Evolutionary conservation across 2,113 vertebrate genomes (phyloP).

Genomic region (Aepyceros melampus): DNA sequence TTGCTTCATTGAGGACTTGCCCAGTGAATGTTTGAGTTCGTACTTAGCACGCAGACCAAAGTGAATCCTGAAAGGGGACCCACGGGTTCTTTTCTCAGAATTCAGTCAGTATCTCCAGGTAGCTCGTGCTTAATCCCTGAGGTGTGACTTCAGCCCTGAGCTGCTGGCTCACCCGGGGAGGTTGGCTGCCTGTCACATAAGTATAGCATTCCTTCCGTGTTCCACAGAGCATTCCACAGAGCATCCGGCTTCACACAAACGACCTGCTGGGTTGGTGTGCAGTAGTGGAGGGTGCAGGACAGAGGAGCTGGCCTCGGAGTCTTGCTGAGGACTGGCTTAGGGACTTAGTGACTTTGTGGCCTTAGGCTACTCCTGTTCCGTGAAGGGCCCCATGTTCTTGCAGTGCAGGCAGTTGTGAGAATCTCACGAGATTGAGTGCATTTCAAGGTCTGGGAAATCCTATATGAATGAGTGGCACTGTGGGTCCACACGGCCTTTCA

Average conservation of each 20-base stretch:
- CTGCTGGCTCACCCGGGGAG: not conserved
- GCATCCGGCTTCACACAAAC: not conserved
- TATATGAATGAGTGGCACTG: too few relatives aligned
- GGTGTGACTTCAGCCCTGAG: not conserved
- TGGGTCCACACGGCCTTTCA: not conserved
- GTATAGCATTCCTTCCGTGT: not conserved
- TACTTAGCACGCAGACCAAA: not conserved
- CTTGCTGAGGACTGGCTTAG: not conserved
- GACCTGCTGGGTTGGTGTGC: not conserved
- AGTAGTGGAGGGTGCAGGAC: not conserved
- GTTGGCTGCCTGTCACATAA: not conserved
- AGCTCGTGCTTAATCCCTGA: not conserved
- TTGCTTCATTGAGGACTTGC: not conserved
- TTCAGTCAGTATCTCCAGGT: not conserved
- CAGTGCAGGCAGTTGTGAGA: not conserved
- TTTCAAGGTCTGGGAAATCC: not conserved
- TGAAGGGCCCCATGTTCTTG: not conserved
- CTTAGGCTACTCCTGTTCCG: not conserved
- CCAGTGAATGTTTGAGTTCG: not conserved
- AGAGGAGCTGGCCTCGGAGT: not conserved
- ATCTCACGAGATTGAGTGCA: not conserved
- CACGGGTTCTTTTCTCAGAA: not conserved
- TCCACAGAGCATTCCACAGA: not conserved
- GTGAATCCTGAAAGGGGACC: not conserved
- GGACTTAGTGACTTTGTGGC: not conserved